Evolutionary conservation across 2,888 invertebrate genomes (phyloP), one percentile per base, ranked within the genome.

Genomic region (Tachina grossa): DNA sequence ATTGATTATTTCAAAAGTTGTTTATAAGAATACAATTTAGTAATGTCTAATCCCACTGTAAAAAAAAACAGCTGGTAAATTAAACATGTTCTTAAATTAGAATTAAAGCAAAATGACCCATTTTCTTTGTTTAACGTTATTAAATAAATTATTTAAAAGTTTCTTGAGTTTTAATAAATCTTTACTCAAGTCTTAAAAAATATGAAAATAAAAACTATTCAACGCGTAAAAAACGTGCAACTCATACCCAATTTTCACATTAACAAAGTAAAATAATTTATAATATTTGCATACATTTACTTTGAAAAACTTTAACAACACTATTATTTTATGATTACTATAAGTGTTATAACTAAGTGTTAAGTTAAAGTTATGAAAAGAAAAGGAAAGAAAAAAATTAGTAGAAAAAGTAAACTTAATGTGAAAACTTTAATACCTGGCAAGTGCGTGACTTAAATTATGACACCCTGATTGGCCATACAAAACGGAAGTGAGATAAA

Each of bases 371-470:
- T 57, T 47, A 9, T 9, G 55, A 68, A 59, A 31, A 31, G 57
- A 51, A 8, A 51, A 51, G 1, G 6, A n/a, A 14, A 68, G 22
- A 3, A 49, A 9, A 47, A 39, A 41, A 39, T n/a, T n/a, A 41
- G 1, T 41, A 4, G 9, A 51, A 9, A 59, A 69, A 41, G 57
- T 19, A 74, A 83, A 53, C 63, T 69, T 68, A 55, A 84, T 79
- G 55, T 45, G 19, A 69, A 84, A 84, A 79, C 79, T 84, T 84
- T 72, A 57, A 41, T 47, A 74, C 39, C 53, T 74, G 59, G 61
- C 53, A 77, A 68, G 78, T 74, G 61, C 76, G 83, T 74, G 78
- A 74, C 61, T 74, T 3, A 78, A 68, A 68, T 51, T 51, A 51
- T 8, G 10, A 16, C 39, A 45, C 1, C 13, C 16, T 14, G 16